Conservation (phyloP, 2,888 invertebrate species). For the Papilio gigon region DNA sequence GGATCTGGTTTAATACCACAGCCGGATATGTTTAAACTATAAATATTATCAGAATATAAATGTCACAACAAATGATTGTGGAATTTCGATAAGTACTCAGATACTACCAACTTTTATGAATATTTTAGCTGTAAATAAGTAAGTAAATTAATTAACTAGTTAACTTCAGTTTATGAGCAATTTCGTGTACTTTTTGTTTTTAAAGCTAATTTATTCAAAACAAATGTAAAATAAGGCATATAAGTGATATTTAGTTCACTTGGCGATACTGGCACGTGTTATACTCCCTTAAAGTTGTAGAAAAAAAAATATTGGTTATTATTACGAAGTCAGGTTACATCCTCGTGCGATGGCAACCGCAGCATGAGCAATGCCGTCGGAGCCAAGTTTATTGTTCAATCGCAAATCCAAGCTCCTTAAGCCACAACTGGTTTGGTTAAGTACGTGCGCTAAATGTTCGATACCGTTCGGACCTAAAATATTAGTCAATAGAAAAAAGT, state of each 20-base stretch:
- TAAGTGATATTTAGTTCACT: too few species aligned
- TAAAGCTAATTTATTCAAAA: too few species aligned
- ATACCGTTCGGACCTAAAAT: slow-evolving; percentile 67
- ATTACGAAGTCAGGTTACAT: slow-evolving; percentile 73
- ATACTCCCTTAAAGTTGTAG: too few species aligned
- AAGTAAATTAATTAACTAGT: too few species aligned
- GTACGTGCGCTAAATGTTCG: slow-evolving; percentile 70
- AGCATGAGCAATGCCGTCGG: slow-evolving; percentile 73
- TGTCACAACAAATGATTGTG: background rate
- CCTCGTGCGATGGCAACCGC: slow-evolving; percentile 77
- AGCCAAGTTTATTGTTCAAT: slow-evolving; percentile 72
- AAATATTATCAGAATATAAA: slow-evolving; percentile 42
- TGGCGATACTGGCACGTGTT: too few species aligned
- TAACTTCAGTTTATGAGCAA: too few species aligned
- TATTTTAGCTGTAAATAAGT: too few species aligned
- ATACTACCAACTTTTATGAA: too few species aligned
- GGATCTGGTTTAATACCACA: slow-evolving; percentile 74
- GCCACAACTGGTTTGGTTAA: slow-evolving; percentile 70
- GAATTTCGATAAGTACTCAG: too few species aligned
- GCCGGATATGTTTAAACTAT: slow-evolving; percentile 76
- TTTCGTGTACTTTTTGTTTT: too few species aligned
- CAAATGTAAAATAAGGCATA: too few species aligned
- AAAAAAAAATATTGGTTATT: too few species aligned
- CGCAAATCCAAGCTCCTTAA: slow-evolving; percentile 71
- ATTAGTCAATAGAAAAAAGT: background rate